These are phyloP conservation scores for Callosobruchus maculatus DNA, from an alignment of 2,888 invertebrate genomes.

Conservation along the genomic window DNA sequence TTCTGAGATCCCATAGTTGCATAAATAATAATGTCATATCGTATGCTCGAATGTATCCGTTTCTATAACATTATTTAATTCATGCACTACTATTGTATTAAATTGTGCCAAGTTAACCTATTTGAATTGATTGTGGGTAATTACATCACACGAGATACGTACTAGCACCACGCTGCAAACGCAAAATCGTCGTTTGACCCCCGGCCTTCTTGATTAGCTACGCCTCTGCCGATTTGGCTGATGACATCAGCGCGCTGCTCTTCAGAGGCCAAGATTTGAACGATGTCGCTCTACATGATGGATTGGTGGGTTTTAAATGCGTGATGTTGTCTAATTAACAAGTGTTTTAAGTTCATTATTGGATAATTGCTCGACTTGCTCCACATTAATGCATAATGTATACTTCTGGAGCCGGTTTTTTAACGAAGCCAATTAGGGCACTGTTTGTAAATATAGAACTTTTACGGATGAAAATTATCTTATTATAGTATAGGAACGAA, in stretches of 20 bases:
- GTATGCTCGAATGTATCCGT: too few species aligned
- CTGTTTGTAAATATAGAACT: background rate
- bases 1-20: too few species aligned
- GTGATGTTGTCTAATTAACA: constrained; percentile 45
- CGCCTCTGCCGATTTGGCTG: background rate
- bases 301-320: constrained; percentile 41
- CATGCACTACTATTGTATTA: too few species aligned
- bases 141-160: too few species aligned
- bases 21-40: too few species aligned
- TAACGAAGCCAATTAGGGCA: background rate
- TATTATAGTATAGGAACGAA: too few species aligned
- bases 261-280: background rate
- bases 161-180: constrained; percentile 9
- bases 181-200: constrained; percentile 1
- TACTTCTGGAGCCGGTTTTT: constrained; percentile 24
- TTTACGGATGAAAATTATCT: too few species aligned
- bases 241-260: background rate
- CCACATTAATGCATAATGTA: constrained; percentile 29
- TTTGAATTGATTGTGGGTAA: too few species aligned
- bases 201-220: background rate
- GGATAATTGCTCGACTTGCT: constrained; percentile 30
- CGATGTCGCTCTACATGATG: constrained; percentile 22
- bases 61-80: too few species aligned
- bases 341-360: constrained; percentile 47
- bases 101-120: too few species aligned